phyloP scores from a whole-genome alignment of 2,113 vertebrate species.

The Potamarius usumacintae region DNA sequence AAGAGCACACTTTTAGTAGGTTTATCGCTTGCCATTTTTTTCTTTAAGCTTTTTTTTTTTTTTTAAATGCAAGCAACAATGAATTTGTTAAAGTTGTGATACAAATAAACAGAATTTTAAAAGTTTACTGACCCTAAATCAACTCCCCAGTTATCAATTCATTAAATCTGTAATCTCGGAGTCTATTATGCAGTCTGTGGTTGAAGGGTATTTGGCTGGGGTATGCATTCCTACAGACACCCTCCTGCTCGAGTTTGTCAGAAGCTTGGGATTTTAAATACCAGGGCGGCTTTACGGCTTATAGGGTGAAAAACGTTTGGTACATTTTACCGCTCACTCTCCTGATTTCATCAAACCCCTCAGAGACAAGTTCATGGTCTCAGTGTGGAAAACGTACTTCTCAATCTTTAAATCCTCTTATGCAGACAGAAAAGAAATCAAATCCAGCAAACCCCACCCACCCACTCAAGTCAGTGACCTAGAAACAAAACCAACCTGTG shows the following conservation, averaged over 20 bases:
- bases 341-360: neutral
- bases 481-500: neutral
- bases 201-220: constrained; percentile 20
- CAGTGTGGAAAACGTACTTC: too few species aligned
- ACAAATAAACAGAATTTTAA: neutral
- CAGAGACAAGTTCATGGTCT: neutral
- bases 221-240: constrained; percentile 31
- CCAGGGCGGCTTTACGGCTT: constrained; percentile 44
- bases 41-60: neutral
- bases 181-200: neutral
- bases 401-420: too few species aligned
- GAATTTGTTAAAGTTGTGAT: neutral
- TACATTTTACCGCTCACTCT: constrained; percentile 15
- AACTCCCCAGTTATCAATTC: neutral
- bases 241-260: constrained; percentile 37
- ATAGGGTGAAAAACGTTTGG: constrained; percentile 22
- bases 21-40: neutral
- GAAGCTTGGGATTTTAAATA: constrained; percentile 49
- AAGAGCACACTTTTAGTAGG: neutral
- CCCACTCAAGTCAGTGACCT: neutral
- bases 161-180: neutral
- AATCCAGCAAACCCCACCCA: constrained; percentile 21
- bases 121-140: too few species aligned
- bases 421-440: constrained; percentile 31
- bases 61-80: neutral